Base-by-base conservation (phyloP, 1,140 invertebrate species). In the Apolygus lucorum region DNA sequence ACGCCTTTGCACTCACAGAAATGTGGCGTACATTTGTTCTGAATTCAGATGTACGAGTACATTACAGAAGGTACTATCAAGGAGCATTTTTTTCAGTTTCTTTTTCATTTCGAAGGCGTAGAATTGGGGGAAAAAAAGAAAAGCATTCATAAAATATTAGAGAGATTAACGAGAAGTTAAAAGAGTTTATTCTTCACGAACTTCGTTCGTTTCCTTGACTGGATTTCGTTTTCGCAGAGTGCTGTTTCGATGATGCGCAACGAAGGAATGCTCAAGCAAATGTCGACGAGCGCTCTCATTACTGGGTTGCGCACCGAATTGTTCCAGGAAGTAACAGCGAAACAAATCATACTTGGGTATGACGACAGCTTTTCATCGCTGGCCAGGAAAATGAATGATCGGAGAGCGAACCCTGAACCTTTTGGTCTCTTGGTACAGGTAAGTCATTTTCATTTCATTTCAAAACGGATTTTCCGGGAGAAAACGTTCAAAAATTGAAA, bases 281-380 rank as follows among this genome's bases (percentile, higher is more conserved):
- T 65, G 13, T 25, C 64, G 2, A 26, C 59, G 28, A 27, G 64
- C n/a, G 11, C 29, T n/a, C 24, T 28, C 14, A 2, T 70, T 1
- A 25, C 63, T n/a, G 26, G 28, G 28, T n/a, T 70, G 2, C 28
- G 49, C 1, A 29, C 69, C 1, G 25, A 62, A 26, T 22, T n/a
- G 0, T 70, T 66, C 22, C 2, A 25, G 13, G 28, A 63, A 27
- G 34, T 66, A n/a, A 28, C n/a, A 1, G 22, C 54, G 1, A 26
- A 54, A 14, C 63, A 66, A 2, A 26, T 65, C 27, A 24, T 54
- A 14, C 22, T 22, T 24, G 69, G 69, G 17, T 54, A 29, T 25
- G 69, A 70, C 42, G 69, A 70, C 42, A 49, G 29, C 13, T 70
- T 70, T 49, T 64, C 69, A 1, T 1, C 28, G 1, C 2, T 70